Base-by-base conservation (phyloP, 2,888 invertebrate species). In the Cactoblastis cactorum region DNA sequence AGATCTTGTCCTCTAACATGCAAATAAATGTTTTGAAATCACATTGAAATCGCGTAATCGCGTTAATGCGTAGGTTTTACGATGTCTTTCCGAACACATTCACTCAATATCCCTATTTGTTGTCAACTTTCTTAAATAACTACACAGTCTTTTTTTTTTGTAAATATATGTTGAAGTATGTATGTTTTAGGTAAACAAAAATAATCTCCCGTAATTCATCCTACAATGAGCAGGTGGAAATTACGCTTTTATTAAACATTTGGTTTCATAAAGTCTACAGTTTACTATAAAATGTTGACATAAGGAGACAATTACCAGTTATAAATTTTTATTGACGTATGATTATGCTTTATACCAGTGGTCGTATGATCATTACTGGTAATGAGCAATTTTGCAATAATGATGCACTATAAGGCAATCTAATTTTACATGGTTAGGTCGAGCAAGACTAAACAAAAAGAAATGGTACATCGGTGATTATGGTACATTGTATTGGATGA, bases 191-290 rank as follows among this genome's bases (percentile, higher is more conserved):
- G n/a, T 8, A 39, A 22, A 39, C 22, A 22, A n/a, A 22, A 22
- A 39, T 19, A 19, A 39, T 12, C 39, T 39, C 12, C 12, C 12
- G 22, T 12, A 15, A 28, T 15, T 43, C 15, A 76, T 80, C 22
- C 46, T 76, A 75, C 71, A 65, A 60, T 69, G 69, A 61, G 67
- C 79, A 77, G 77, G 75, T 79, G 73, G 74, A 78, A 78, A 80
- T 77, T 68, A 66, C 71, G 69, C 72, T 69, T 71, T 74, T 68
- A 69, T 72, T 73, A 71, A 66, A 61, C 63, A 60, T 68, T 72
- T 65, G 63, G 71, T 60, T 71, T 63, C 61, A 62, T 59, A 71
- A 61, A 69, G 70, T 68, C 61, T 65, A 57, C 22, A 58, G 65
- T 62, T 58, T 62, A 69, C 65, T 70, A 69, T 63, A 59, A 49